Evolutionary conservation across 1,140 invertebrate genomes (phyloP).

Genomic region (Oreohelix idahoensis): DNA sequence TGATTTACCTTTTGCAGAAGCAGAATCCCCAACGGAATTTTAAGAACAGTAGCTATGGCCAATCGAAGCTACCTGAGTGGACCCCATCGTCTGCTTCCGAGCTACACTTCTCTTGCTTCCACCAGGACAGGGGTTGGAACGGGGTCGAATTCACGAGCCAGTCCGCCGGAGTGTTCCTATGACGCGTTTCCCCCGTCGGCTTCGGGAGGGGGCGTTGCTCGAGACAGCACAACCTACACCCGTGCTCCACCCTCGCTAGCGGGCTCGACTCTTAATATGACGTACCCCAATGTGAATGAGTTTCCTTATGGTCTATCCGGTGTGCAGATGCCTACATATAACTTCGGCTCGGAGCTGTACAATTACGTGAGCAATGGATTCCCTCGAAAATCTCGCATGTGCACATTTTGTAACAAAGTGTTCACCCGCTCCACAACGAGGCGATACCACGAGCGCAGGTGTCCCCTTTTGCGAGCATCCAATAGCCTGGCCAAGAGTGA

Average conservation of each 20-base stretch:
- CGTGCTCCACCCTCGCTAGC: conserved; percentile 27
- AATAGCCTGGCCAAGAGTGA: conserved; percentile 55
- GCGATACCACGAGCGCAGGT: conserved; percentile 68
- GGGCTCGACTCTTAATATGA: conserved; percentile 1
- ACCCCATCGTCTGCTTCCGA: conserved; percentile 24
- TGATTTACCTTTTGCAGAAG: neutral
- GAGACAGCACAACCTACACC: conserved; percentile 11
- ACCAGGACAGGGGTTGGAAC: neutral
- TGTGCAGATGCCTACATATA: conserved; percentile 66
- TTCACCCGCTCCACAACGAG: conserved; percentile 69
- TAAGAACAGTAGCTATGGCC: conserved; percentile 2
- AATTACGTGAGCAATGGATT: conserved; percentile 67
- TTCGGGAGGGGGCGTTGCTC: neutral
- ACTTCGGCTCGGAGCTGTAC: conserved; percentile 65
- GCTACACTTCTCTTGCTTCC: conserved; percentile 7
- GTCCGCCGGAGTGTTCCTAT: conserved; percentile 28
- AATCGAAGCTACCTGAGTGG: conserved; percentile 27
- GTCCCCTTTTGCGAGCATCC: conserved; percentile 60
- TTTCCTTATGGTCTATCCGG: conserved; percentile 69
- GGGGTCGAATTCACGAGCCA: neutral
- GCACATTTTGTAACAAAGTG: conserved; percentile 67
- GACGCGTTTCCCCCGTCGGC: conserved; percentile 17
- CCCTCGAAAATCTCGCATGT: conserved; percentile 67
- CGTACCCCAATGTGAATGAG: conserved; percentile 36
- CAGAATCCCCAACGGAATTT: neutral